These are phyloP conservation scores for Andrena bucephala DNA, from an alignment of 2,888 invertebrate species.

Conservation along the genomic window DNA sequence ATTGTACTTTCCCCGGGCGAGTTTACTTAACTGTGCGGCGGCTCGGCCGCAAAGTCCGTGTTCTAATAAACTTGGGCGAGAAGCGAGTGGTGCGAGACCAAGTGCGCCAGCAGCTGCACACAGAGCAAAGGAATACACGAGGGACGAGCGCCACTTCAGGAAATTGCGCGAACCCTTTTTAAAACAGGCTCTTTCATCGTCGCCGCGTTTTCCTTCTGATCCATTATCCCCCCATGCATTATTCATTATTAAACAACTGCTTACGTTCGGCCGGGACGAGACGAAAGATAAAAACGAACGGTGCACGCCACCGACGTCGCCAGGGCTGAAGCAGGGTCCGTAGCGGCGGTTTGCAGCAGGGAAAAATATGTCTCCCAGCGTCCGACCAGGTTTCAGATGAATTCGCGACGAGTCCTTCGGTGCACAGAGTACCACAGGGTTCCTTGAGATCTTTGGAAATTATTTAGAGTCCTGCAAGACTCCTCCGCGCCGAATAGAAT, in stretches of 20 bases:
- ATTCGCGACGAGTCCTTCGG: not conserved
- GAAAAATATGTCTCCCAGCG: constrained; percentile 18
- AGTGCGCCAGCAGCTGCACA: constrained; percentile 60
- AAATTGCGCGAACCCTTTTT: constrained; percentile 69
- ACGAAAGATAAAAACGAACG: constrained; percentile 15
- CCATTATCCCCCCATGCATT: constrained; percentile 68
- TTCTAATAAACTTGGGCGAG: constrained; percentile 57
- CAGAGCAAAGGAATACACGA: constrained; percentile 46
- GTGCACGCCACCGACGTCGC: constrained; percentile 1
- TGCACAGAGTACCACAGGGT: not conserved
- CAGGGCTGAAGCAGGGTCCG: not conserved
- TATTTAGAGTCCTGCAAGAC: constrained; percentile 8
- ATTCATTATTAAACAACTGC: constrained; percentile 66
- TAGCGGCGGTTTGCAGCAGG: not conserved
- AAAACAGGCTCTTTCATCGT: constrained; percentile 65
- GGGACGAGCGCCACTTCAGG: constrained; percentile 65
- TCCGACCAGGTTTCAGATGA: constrained; percentile 22
- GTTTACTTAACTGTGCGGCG: constrained; percentile 43
- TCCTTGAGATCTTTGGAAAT: constrained; percentile 30
- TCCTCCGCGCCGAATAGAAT: constrained; percentile 23
- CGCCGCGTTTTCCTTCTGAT: constrained; percentile 62
- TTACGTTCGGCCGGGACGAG: constrained; percentile 28
- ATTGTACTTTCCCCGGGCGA: constrained; percentile 26
- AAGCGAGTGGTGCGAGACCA: constrained; percentile 49
- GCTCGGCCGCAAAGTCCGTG: constrained; percentile 46